Base-by-base conservation (phyloP, 1,140 invertebrate species). In the Phortica variegata region DNA sequence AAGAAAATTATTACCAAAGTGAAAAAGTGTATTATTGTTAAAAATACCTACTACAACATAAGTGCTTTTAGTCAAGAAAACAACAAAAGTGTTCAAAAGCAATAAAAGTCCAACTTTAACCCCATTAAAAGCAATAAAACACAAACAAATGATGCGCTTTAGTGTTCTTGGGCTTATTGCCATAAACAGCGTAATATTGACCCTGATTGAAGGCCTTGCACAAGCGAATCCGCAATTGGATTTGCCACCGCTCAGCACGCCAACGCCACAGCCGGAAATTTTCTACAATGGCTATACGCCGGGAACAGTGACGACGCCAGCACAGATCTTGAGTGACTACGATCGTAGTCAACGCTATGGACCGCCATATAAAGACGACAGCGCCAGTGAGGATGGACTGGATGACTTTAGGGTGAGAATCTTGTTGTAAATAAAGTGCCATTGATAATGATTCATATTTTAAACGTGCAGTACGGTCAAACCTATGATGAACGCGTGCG, bases 171-270 rank as follows among this genome's bases (percentile, higher is more conserved):
- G 38, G 46, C 43, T 52, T 36, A 51, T 52, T 49, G 23, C 54
- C 17, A 33, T 56, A 38, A 43, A 38, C 43, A 33, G 19, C 29
- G 43, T 26, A n/a, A 36, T 58, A 18, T 43, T 49, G 8, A 33
- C 38, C 33, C 33, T 55, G 6, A 6, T 10, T 5, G 5, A 26
- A 10, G 5, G 10, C 10, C 10, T 26, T 37, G 43, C 23, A 1
- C 36, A 17, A 17, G 63, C 54, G 18, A 44, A 42, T 42, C 79
- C 80, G 1, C 82, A 83, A 52, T 61, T 83, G 29, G 80, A 82
- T 57, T 56, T 82, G 29, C 80, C 80, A 5, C 81, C 79, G 3
- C 21, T 69, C 13, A 7, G 13, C 7, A 44, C 43, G 10, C 26
- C 47, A 15, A 26, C 41, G 3, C 63, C 66, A 4, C 56, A 57